A percentile compares a stretch with the other conserved stretches of the same genome.
Evolutionary conservation across 2,888 invertebrate species (phyloP).

Genomic region (Nymphalis urticae): DNA sequence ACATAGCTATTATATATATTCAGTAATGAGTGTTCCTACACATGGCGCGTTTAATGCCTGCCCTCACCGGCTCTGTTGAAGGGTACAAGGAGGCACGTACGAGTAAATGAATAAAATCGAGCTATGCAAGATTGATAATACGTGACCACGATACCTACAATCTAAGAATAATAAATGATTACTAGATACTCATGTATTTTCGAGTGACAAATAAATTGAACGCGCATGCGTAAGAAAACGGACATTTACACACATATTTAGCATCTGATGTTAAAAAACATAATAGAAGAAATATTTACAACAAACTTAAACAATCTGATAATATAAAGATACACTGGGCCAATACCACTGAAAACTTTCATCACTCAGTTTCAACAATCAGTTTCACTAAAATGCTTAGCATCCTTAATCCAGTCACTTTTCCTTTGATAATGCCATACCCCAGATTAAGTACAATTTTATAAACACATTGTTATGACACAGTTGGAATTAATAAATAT

Average conservation of each 20-base stretch:
- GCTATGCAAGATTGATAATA: slow-evolving; percentile 48
- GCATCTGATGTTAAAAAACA: neutral
- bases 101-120: slow-evolving; percentile 60
- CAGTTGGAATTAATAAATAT: too few species aligned
- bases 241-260: neutral
- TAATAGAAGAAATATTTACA: neutral
- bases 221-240: slow-evolving; percentile 29
- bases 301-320: too few species aligned
- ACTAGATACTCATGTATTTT: slow-evolving; percentile 37
- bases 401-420: too few species aligned
- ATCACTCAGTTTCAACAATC: too few species aligned
- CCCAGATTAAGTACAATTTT: too few species aligned
- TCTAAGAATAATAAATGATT: slow-evolving; percentile 48
- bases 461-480: too few species aligned
- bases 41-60: slow-evolving; percentile 52
- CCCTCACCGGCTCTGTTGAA: slow-evolving; percentile 38
- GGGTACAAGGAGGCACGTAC: slow-evolving; percentile 56
- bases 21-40: slow-evolving; percentile 49
- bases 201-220: slow-evolving; percentile 39
- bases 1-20: slow-evolving; percentile 50
- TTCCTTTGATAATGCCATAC: too few species aligned
- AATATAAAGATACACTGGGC: too few species aligned
- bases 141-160: slow-evolving; percentile 58
- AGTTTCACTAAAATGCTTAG: too few species aligned
- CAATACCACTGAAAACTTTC: too few species aligned